Evolutionary conservation across 1,140 invertebrate genomes (phyloP), one percentile per base, ranked within the genome.

Genomic region (Trinorchestia longiramus): DNA sequence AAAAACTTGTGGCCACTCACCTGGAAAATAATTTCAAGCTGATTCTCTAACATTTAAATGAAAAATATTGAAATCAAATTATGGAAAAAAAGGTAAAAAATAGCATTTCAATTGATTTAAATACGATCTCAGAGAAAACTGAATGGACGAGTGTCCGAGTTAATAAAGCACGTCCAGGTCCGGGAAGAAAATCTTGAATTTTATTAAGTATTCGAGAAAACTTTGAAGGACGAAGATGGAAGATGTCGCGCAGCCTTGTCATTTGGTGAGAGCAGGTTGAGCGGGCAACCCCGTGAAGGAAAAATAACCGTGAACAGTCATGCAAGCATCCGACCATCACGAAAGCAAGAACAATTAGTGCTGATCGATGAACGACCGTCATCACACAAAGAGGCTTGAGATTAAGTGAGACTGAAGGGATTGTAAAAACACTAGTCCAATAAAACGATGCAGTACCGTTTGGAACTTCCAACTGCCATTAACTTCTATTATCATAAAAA

Each of bases 351-450:
- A 77, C 62, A 77, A 77, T 77, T 77, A 77, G 62, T 28, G 11
- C 62, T 77, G 62, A 77, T 77, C 62, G 62, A 77, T 77, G 62
- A 77, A 77, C 62, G 62, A 77, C 62, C 62, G 62, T 77, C 62
- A 77, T 77, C 62, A 77, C 15, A 77, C 62, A 23, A 77, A 77
- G 62, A 77, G 62, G 62, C 62, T 77, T 28, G 62, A 77, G 62
- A 77, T 77, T 77, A 77, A 77, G 62, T 77, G 62, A 77, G 62
- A 77, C 62, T 77, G 62, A 77, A 77, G 11, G 28, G 62, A 19
- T 77, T 77, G 1, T 28, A 36, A 77, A 77, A 77, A 77, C 15
- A 77, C 62, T 11, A 77, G 8, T 28, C 62, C 62, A 19, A 77
- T 77, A 36, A 77, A 77, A 77, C 62, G 62, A 77, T 77, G 28